Percentiles rank a stretch among this genome's conserved stretches.
These are phyloP conservation scores for Cosmopolites sordidus DNA, from an alignment of 2,888 invertebrate genomes.

Conservation along the genomic window DNA sequence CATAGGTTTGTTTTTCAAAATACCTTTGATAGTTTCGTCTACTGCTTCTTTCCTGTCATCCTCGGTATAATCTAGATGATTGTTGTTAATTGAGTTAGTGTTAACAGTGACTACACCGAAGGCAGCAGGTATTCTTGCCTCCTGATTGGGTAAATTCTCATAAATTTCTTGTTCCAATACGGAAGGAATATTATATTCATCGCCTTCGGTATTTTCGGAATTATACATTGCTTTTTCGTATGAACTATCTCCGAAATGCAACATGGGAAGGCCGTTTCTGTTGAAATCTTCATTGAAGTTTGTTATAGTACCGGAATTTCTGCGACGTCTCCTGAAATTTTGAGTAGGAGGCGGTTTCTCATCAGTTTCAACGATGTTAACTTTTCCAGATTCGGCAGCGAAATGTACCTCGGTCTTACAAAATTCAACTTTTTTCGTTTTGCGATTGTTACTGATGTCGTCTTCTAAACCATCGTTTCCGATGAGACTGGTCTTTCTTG, in stretches of 20 bases:
- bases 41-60: slow-evolving; percentile 35
- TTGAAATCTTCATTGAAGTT: slow-evolving; percentile 41
- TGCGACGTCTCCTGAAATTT: slow-evolving; percentile 68
- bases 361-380: slow-evolving; percentile 83
- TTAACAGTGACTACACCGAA: slow-evolving; percentile 38
- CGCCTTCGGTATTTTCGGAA: slow-evolving; percentile 23
- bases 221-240: slow-evolving; percentile 49
- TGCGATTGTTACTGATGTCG: slow-evolving; percentile 46
- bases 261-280: slow-evolving; percentile 54
- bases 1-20: slow-evolving; percentile 69
- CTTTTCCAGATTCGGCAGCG: slow-evolving; percentile 77
- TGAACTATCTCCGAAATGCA: slow-evolving; percentile 61
- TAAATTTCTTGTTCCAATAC: slow-evolving; percentile 10
- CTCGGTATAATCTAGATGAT: slow-evolving; percentile 39
- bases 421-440: slow-evolving; percentile 74
- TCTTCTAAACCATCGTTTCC: slow-evolving; percentile 35
- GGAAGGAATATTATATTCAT: slow-evolving; percentile 18
- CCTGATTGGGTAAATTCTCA: slow-evolving; percentile 24
- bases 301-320: slow-evolving; percentile 50
- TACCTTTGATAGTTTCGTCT: slow-evolving; percentile 58
- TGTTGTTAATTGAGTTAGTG: slow-evolving; percentile 33
- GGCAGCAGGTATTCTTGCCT: slow-evolving; percentile 17
- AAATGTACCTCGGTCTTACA: slow-evolving; percentile 87
- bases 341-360: slow-evolving; percentile 82
- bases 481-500: slow-evolving; percentile 39